Evolutionary conservation across 2,113 vertebrate species (phyloP), one percentile per base, ranked within the genome.

Genomic region (Muscicapa adusta): DNA sequence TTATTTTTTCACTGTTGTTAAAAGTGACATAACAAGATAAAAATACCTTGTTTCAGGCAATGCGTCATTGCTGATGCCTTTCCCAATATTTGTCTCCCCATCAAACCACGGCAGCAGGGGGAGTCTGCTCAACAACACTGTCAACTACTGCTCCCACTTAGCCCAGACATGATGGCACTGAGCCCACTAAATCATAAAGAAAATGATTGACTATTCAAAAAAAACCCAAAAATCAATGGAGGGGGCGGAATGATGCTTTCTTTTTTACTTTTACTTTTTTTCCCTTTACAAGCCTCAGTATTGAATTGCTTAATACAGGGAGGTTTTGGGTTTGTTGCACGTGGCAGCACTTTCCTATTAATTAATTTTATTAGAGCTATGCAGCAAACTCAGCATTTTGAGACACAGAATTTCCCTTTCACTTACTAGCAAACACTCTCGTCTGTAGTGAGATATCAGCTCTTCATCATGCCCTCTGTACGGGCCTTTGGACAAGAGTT

Each of bases 381-480:
- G 4, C 48, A 85, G 42, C n/a, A 85, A 65, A 58, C 26, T 84
- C 54, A 56, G 34, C 24, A 65, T 75, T 63, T 73, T 36, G 28
- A 85, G 54, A 85, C 31, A 87, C 31, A 38, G 18, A 71, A 2
- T 62, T 83, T 33, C 85, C 47, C 28, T 61, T 89, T 77, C 72
- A 98, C 99, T 99, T 98, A 99, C 99, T 96, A 99, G 98, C 96
- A 99, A 98, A 97, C 99, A 99, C 95, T 99, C 98, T 90, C 99
- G 98, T 86, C 99, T 98, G 97, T 99, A 99, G 98, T 99, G 98
- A 51, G 98, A 98, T 22, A 99, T 97, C 56, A 99, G 91, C 86
- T 99, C 98, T 79, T 99, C 98, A 20, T 99, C 98, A 6, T 99
- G 99, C 31, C 99, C 99, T 97, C 99, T 97, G 97, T 99, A 99